Base-by-base conservation (phyloP, 2,113 vertebrate species). In the Nothoprocta pentlandii region DNA sequence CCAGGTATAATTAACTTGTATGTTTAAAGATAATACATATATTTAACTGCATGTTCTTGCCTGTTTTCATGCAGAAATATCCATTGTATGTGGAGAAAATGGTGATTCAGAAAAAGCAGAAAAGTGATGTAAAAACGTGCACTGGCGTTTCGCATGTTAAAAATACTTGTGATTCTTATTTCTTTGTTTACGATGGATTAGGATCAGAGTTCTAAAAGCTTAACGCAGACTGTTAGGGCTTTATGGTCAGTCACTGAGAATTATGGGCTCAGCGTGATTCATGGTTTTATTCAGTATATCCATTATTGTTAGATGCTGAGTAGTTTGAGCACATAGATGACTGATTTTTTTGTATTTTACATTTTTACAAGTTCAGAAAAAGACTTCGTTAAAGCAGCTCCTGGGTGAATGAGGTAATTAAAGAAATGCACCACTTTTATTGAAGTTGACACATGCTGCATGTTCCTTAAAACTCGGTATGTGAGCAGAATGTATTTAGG, bases 401-500 rank as follows among this genome's bases (percentile, higher is more conserved):
- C 80, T 87, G 89, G 63, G 61, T 92, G 93, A 95, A 71, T 4
- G 59, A 77, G 34, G 84, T 91, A 93, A 96, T 96, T 96, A 94
- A 89, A 94, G 83, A 92, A 77, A 64, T 80, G 51, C 30, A 61
- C 63, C 6, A 16, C 64, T 92, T 94, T 96, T 87, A 95, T 96
- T 94, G 94, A 85, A 95, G 92, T 53, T 96, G 90, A 93, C 96
- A 95, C 34, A 14, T 80, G 75, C 90, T 90, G 80, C 78, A 85
- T 19, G 16, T 87, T 92, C 78, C 36, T 85, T 80, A 95, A 92
- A 92, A 92, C 67, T 67, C 70, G 67, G 56, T 82, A 67, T 95
- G 92, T 87, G 95, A 96, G 90, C 54, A 75, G 95, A 96, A 94
- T 86, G 69, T 78, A 94, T 80, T 85, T 54, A 75, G 66, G 82